A percentile compares a stretch with the other conserved stretches of the same genome.
Conservation (phyloP, 1,140 invertebrate genomes). For the Manduca sexta region DNA sequence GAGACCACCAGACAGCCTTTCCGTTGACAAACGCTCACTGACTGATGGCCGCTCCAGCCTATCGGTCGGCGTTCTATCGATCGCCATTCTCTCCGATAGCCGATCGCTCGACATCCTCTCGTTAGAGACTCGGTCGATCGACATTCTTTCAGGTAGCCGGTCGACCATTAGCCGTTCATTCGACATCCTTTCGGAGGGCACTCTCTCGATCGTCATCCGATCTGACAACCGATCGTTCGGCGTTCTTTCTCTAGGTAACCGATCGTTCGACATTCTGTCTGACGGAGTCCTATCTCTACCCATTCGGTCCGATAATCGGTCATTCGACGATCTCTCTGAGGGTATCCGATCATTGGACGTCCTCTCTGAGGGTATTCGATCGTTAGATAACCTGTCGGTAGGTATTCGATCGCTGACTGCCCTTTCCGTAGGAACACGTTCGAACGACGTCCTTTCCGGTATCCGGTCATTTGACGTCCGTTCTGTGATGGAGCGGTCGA, state of each 20-base stretch:
- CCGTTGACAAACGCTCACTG: neutral
- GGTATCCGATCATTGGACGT: slow-evolving; percentile 31
- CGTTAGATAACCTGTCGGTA: slow-evolving; percentile 32
- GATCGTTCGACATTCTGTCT: slow-evolving; percentile 9
- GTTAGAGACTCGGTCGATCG: slow-evolving; percentile 8
- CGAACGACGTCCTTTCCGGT: slow-evolving; percentile 9
- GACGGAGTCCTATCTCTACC: slow-evolving; percentile 3
- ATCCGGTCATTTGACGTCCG: slow-evolving; percentile 13
- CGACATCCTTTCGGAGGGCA: slow-evolving; percentile 8
- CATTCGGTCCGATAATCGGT: slow-evolving; percentile 21
- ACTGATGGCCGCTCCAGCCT: slow-evolving; percentile 2
- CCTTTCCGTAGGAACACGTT: slow-evolving; percentile 9
- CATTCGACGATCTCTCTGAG: slow-evolving; percentile 28
- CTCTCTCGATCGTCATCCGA: slow-evolving; percentile 10
- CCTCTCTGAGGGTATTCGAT: slow-evolving; percentile 33
- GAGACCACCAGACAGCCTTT: neutral
- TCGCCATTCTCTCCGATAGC: neutral
- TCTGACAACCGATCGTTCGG: slow-evolving; percentile 11
- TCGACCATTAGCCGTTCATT: slow-evolving; percentile 24
- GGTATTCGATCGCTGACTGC: slow-evolving; percentile 12
- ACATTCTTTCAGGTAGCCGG: slow-evolving; percentile 1
- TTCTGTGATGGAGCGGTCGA: neutral
- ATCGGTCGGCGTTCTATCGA: slow-evolving; percentile 10
- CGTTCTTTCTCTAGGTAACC: slow-evolving; percentile 16
- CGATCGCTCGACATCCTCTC: slow-evolving; percentile 25